A percentile compares a stretch with the other conserved stretches of the same genome.
phyloP scores from a whole-genome alignment of 1,140 invertebrate genomes.

The Antheraea mylitta region DNA sequence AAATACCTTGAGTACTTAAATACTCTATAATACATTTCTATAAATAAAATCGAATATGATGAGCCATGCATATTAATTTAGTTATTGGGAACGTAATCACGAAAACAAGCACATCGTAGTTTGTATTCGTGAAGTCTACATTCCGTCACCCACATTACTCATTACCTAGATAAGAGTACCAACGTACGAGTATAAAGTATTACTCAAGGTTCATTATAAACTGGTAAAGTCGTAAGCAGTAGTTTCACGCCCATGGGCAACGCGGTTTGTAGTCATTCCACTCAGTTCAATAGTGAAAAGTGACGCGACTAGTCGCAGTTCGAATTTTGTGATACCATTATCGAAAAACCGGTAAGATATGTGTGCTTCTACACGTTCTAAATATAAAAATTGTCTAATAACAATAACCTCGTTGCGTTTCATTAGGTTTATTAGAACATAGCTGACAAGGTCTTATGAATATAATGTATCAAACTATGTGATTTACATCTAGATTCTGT shows the following conservation, averaged over 20 bases:
- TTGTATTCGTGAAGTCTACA: conserved; percentile 18
- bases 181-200: conserved; percentile 15
- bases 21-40: not conserved
- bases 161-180: conserved; percentile 32
- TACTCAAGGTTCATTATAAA: conserved; percentile 21
- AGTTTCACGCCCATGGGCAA: conserved; percentile 19
- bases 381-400: conserved; percentile 17
- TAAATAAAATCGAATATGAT: not conserved
- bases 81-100: conserved; percentile 13
- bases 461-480: conserved; percentile 5
- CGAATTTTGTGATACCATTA: conserved; percentile 13
- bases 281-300: conserved; percentile 21
- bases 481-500: not conserved
- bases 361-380: conserved; percentile 22
- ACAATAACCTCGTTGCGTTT: conserved; percentile 14
- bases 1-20: not conserved
- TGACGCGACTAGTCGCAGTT: conserved; percentile 21
- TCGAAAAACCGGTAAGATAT: conserved; percentile 34
- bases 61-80: not conserved
- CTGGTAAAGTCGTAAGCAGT: conserved; percentile 4
- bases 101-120: conserved; percentile 14
- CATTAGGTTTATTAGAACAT: conserved; percentile 17
- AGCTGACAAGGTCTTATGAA: conserved; percentile 14
- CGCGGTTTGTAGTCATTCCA: conserved; percentile 4
- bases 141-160: conserved; percentile 31